A percentile compares a stretch with the other conserved stretches of the same genome.
Evolutionary conservation across 2,888 invertebrate genomes (phyloP).

Genomic region (Noctua pronuba): DNA sequence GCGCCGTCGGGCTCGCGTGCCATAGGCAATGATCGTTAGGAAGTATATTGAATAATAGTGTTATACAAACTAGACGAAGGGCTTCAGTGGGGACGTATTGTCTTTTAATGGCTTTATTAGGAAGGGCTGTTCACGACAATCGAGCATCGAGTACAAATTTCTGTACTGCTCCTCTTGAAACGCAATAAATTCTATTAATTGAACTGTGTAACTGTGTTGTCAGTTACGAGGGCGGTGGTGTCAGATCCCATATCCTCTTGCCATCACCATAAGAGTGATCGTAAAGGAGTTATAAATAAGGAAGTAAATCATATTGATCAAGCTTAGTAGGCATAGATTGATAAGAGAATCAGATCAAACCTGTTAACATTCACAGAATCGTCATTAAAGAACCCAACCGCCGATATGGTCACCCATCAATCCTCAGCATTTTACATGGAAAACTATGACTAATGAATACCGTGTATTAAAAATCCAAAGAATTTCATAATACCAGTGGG

Average conservation of each 20-base stretch:
- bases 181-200: not conserved
- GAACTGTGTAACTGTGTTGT: not conserved
- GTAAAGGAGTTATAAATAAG: not conserved
- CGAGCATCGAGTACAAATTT: not conserved
- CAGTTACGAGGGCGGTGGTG: not conserved
- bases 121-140: not conserved
- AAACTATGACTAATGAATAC: conserved; percentile 41
- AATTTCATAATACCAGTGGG: conserved; percentile 45
- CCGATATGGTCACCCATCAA: not conserved
- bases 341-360: not conserved
- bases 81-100: conserved; percentile 41
- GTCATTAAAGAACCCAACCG: not conserved
- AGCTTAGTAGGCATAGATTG: not conserved
- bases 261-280: not conserved
- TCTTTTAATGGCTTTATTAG: conserved; percentile 28
- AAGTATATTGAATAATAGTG: conserved; percentile 32
- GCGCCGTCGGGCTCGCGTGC: conserved; percentile 55
- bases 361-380: not conserved
- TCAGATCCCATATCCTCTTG: not conserved
- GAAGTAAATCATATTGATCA: not conserved
- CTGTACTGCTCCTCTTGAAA: not conserved
- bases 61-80: conserved; percentile 48
- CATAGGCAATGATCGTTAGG: conserved; percentile 59
- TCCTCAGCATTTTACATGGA: conserved; percentile 4
- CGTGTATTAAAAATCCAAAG: conserved; percentile 34